Conservation (phyloP, 2,797 vertebrate genomes). For the Naso thynnoides region DNA sequence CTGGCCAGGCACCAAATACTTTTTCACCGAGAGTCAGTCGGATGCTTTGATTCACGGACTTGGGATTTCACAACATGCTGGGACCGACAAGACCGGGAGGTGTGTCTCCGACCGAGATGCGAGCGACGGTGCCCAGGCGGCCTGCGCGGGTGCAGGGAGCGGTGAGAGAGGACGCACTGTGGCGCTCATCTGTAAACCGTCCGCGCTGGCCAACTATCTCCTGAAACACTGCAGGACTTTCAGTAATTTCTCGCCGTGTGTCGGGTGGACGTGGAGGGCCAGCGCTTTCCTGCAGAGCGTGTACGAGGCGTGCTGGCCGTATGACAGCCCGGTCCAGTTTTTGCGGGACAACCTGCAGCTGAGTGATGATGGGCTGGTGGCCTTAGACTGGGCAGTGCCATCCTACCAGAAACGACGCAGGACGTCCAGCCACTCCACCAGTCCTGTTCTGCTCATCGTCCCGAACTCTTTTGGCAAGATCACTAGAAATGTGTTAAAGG, state of each 20-base stretch:
- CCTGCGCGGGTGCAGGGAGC: conserved; percentile 12
- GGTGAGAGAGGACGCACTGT: conserved; percentile 54
- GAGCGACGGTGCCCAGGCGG: conserved; percentile 17
- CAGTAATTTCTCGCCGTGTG: conserved; percentile 67
- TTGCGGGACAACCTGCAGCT: conserved; percentile 88
- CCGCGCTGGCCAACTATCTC: conserved; percentile 87
- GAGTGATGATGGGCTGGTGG: conserved; percentile 87
- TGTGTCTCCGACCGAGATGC: conserved; percentile 40
- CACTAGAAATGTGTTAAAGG: conserved; percentile 87
- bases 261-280: conserved; percentile 83
- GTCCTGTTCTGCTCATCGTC: conserved; percentile 86
- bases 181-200: conserved; percentile 86
- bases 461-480: conserved; percentile 90
- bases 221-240: conserved; percentile 85
- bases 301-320: conserved; percentile 82
- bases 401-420: conserved; percentile 82
- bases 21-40: conserved; percentile 58
- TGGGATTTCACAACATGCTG: conserved; percentile 47
- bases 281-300: conserved; percentile 82
- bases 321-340: conserved; percentile 81
- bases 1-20: conserved; percentile 78
- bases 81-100: conserved; percentile 42
- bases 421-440: conserved; percentile 86
- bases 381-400: conserved; percentile 88
- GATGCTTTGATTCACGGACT: conserved; percentile 50